Conservation (phyloP, 2,113 vertebrate species). For the Apus apus region DNA sequence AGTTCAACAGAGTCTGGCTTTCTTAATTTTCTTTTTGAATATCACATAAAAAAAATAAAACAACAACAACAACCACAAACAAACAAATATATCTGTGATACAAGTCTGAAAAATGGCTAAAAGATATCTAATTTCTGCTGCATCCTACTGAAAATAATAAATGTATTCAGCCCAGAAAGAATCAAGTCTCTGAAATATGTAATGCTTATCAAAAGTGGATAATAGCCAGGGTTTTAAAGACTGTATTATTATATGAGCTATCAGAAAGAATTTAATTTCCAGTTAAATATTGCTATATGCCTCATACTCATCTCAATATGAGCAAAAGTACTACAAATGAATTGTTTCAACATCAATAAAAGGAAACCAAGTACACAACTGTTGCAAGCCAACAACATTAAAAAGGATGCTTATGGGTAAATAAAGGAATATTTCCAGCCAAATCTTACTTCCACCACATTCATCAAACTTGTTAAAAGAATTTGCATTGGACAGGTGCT, state of each 20-base stretch:
- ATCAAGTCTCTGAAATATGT: background rate
- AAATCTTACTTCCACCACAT: background rate
- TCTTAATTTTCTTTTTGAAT: background rate
- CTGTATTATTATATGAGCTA: background rate
- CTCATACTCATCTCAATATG: background rate
- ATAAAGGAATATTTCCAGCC: background rate
- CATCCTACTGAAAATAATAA: background rate
- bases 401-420: accelerated
- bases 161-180: background rate
- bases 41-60: background rate
- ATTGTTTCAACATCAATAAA: background rate
- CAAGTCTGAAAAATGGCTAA: background rate
- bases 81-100: too few species aligned
- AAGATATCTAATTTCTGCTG: background rate
- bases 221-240: background rate
- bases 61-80: too few species aligned
- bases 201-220: background rate
- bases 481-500: background rate
- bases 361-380: background rate
- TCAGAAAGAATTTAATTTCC: background rate
- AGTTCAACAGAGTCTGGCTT: background rate
- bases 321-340: background rate
- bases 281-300: background rate
- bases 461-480: background rate
- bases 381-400: too few species aligned